These are phyloP conservation scores for Drosophila mercatorum DNA, from an alignment of 2,888 invertebrate species.

Conservation along the genomic window DNA sequence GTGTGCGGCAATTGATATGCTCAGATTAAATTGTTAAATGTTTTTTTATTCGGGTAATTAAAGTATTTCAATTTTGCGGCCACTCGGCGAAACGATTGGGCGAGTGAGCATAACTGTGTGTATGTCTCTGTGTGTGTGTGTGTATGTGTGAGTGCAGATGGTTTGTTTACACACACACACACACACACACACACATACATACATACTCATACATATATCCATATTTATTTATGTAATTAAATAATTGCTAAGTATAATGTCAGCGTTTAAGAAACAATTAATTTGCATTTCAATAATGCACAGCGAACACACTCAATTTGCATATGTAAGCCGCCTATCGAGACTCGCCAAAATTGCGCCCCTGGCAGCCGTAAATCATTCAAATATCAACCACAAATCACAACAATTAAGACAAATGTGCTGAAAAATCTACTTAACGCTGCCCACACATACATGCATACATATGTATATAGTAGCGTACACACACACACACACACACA, in stretches of 20 bases:
- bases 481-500: slow-evolving; percentile 9
- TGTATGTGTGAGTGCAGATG: slow-evolving; percentile 20
- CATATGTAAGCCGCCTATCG: slow-evolving; percentile 46
- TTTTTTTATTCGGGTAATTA: slow-evolving; percentile 82
- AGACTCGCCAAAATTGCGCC: slow-evolving; percentile 51
- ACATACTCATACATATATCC: slow-evolving; percentile 23
- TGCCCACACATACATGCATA: slow-evolving; percentile 40
- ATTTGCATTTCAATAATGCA: slow-evolving; percentile 59
- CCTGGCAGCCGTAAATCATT: slow-evolving; percentile 73
- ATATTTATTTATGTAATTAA: slow-evolving; percentile 28
- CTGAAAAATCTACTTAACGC: slow-evolving; percentile 80
- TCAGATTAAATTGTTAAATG: slow-evolving; percentile 83
- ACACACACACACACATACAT: not conserved
- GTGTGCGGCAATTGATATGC: slow-evolving; percentile 80
- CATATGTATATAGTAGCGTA: slow-evolving; percentile 1
- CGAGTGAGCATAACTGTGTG: slow-evolving; percentile 11
- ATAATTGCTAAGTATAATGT: slow-evolving; percentile 30
- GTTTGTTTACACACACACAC: slow-evolving; percentile 16
- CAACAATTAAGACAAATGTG: slow-evolving; percentile 79
- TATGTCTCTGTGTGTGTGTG: too few species aligned
- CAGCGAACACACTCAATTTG: slow-evolving; percentile 47
- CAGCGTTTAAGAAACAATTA: slow-evolving; percentile 69
- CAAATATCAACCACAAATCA: slow-evolving; percentile 81
- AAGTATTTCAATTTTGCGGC: slow-evolving; percentile 80
- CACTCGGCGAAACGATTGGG: slow-evolving; percentile 50